A percentile compares a stretch with the other conserved stretches of the same genome.
phyloP scores from a whole-genome alignment of 2,113 vertebrate species.

The Phalacrocorax pelagicus region DNA sequence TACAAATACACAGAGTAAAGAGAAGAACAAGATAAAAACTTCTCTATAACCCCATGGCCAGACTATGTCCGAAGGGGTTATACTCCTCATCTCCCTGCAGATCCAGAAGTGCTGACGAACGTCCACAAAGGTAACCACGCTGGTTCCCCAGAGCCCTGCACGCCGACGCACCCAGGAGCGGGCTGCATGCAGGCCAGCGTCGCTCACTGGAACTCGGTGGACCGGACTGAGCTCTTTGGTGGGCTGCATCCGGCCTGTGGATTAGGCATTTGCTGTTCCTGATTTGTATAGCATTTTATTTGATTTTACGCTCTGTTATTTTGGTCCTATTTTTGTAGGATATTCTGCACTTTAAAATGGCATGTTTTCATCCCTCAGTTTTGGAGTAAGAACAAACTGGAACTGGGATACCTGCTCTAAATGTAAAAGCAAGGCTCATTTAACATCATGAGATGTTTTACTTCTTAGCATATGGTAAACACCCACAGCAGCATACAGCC shows the following conservation, averaged over 20 bases:
- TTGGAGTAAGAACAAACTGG: neutral
- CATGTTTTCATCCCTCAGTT: neutral
- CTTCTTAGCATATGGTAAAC: neutral
- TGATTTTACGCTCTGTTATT: neutral
- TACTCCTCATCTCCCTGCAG: too few species aligned
- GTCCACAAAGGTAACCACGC: fast-evolving
- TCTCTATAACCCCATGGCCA: neutral
- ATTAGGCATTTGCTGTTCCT: neutral
- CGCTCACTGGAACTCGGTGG: neutral
- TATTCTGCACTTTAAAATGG: neutral
- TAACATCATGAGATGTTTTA: neutral
- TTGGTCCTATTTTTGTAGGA: neutral
- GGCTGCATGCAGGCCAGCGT: neutral
- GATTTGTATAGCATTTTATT: neutral
- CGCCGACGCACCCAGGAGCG: fast-evolving
- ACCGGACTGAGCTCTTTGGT: fast-evolving
- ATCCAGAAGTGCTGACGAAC: neutral
- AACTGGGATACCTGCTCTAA: neutral
- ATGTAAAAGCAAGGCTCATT: neutral
- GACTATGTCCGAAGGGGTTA: fast-evolving
- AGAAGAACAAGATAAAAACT: neutral
- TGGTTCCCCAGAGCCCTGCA: fast-evolving
- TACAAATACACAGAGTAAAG: fast-evolving
- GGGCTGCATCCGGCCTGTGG: neutral
- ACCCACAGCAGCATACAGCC: neutral